These are phyloP conservation scores for Drosophila ogumai DNA, from an alignment of 1,140 invertebrate genomes.

Conservation along the genomic window DNA sequence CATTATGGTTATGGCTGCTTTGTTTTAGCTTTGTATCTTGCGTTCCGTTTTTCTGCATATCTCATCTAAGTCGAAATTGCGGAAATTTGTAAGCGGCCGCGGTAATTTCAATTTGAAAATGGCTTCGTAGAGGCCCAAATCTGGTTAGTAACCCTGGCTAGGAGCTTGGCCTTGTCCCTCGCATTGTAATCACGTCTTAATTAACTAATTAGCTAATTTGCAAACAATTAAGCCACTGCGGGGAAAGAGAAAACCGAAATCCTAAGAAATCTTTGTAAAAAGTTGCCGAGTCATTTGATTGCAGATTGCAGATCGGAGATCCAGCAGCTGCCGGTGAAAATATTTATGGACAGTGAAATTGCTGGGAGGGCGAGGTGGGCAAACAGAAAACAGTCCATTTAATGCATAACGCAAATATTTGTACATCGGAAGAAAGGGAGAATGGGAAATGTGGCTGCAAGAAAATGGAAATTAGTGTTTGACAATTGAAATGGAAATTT, in stretches of 20 bases:
- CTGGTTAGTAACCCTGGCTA: slow-evolving; percentile 40
- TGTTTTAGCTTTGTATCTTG: slow-evolving; percentile 23
- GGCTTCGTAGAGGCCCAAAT: slow-evolving; percentile 44
- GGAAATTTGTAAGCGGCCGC: slow-evolving; percentile 64
- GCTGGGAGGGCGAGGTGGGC: slow-evolving; percentile 41
- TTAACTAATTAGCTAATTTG: slow-evolving; percentile 83
- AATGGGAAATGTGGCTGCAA: slow-evolving; percentile 26
- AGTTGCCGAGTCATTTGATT: slow-evolving; percentile 74
- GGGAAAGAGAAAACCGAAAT: slow-evolving; percentile 31
- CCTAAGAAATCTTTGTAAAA: slow-evolving; percentile 34
- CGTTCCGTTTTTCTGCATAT: slow-evolving; percentile 38
- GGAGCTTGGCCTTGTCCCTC: slow-evolving; percentile 34
- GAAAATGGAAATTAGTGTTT: slow-evolving; percentile 36
- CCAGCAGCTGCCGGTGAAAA: slow-evolving; percentile 48
- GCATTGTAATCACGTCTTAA: slow-evolving; percentile 66
- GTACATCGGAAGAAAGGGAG: slow-evolving; percentile 44
- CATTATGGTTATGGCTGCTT: slow-evolving; percentile 65
- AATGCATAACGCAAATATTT: slow-evolving; percentile 53
- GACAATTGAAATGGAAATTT: slow-evolving; percentile 28
- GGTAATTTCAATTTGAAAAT: slow-evolving; percentile 50
- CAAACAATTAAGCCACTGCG: slow-evolving; percentile 69
- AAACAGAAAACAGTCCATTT: slow-evolving; percentile 53
- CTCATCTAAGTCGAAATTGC: slow-evolving; percentile 54
- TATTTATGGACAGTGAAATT: slow-evolving; percentile 46
- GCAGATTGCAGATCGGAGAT: slow-evolving; percentile 57